Conservation (phyloP, 2,888 invertebrate species). For the Caenorhabditis panamensis region DNA sequence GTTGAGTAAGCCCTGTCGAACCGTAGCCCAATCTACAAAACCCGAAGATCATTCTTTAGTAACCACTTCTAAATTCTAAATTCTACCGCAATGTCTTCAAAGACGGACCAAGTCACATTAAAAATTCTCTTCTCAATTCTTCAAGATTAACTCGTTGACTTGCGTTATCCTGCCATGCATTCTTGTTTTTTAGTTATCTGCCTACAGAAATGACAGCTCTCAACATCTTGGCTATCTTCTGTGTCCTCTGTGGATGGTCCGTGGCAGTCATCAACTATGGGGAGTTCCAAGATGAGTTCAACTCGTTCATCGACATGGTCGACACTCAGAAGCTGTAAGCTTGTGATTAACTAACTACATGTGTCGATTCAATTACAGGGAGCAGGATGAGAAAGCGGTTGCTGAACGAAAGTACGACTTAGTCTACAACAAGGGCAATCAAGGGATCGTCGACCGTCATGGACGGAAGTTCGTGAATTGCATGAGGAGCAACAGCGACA, state of each 20-base stretch:
- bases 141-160: neutral
- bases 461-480: constrained; percentile 20
- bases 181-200: no score
- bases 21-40: no score
- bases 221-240: neutral
- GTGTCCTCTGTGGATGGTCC: neutral
- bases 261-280: neutral
- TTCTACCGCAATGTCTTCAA: neutral
- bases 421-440: neutral
- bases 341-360: neutral
- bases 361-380: neutral
- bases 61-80: neutral
- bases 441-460: constrained; percentile 4
- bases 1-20: neutral
- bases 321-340: neutral
- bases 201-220: no score
- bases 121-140: neutral
- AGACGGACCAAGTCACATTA: constrained; percentile 1
- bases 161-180: no score
- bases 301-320: constrained; percentile 18
- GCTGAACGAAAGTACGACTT: neutral
- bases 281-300: constrained; percentile 3
- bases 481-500: constrained; percentile 7
- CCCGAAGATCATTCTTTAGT: neutral
- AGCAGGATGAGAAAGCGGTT: neutral